phyloP scores from a whole-genome alignment of 2,797 vertebrate species.

The Notoglanidium macrostoma region DNA sequence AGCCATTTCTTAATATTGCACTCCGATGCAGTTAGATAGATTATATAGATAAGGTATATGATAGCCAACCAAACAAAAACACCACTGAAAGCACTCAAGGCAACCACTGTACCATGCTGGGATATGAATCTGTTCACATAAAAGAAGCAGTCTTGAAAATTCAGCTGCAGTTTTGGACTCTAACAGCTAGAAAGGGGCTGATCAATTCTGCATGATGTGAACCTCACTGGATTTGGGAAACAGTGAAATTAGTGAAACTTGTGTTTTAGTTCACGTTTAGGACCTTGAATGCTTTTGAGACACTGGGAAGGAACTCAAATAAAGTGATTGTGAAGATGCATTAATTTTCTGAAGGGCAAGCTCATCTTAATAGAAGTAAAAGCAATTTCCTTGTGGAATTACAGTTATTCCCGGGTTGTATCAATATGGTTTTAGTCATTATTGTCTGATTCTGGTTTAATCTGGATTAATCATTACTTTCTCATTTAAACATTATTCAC shows the following conservation, averaged over 20 bases:
- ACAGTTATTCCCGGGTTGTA: not conserved
- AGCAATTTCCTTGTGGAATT: not conserved
- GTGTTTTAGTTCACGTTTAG: conserved; percentile 71
- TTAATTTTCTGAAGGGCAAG: not conserved
- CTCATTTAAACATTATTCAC: too few species aligned
- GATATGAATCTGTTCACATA: conserved; percentile 69
- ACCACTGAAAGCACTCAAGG: not conserved
- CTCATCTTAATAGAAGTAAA: not conserved
- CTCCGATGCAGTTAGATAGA: conserved; percentile 25
- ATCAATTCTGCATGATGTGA: conserved; percentile 22
- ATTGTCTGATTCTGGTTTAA: not conserved
- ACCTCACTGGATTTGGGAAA: conserved; percentile 38
- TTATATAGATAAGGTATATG: not conserved
- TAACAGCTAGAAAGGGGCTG: conserved; percentile 53
- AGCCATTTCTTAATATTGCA: conserved; percentile 22
- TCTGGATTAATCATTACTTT: not conserved
- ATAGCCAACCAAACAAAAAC: not conserved
- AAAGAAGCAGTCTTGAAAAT: conserved; percentile 56
- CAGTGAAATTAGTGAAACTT: conserved; percentile 50
- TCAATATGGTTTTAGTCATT: not conserved
- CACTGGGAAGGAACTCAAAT: conserved; percentile 65
- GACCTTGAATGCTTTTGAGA: conserved; percentile 80
- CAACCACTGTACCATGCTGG: conserved; percentile 58
- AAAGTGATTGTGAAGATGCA: conserved; percentile 61
- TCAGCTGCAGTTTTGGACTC: conserved; percentile 52